Conservation (phyloP, 2,797 vertebrate genomes). For the Tolypeutes matacus region DNA sequence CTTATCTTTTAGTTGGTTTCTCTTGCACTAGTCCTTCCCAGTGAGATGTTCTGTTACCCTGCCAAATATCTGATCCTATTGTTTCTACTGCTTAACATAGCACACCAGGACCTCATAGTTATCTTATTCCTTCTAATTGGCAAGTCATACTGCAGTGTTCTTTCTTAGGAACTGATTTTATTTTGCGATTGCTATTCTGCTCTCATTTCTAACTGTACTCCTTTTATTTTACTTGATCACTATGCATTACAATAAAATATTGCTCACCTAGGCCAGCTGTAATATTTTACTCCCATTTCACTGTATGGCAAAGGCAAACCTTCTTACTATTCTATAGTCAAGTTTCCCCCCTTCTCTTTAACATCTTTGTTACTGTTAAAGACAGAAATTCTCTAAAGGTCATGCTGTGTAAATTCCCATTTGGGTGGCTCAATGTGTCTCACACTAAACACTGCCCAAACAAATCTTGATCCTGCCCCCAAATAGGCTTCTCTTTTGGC, state of each 20-base stretch:
- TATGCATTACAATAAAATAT: neutral
- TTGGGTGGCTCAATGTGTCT: neutral
- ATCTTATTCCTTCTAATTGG: neutral
- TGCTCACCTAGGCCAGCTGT: neutral
- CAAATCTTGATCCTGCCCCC: neutral
- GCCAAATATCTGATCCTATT: neutral
- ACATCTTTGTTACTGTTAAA: neutral
- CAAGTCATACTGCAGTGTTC: neutral
- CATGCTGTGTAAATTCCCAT: neutral
- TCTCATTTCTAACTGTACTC: neutral
- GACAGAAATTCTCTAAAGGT: neutral
- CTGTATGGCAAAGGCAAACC: neutral
- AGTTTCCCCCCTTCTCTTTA: neutral
- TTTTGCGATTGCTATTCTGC: neutral
- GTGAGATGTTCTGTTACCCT: neutral
- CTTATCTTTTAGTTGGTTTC: slow-evolving; percentile 55
- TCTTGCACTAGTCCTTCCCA: slow-evolving; percentile 9
- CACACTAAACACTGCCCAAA: neutral
- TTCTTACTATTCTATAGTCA: neutral
- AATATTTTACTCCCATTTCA: neutral
- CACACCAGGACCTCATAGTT: neutral
- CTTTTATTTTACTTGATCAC: slow-evolving; percentile 31
- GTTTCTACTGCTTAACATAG: neutral
- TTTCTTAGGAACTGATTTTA: neutral
- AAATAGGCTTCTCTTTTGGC: neutral